phyloP scores from a whole-genome alignment of 1,140 invertebrate species.

The Acyrthosiphon pisum region DNA sequence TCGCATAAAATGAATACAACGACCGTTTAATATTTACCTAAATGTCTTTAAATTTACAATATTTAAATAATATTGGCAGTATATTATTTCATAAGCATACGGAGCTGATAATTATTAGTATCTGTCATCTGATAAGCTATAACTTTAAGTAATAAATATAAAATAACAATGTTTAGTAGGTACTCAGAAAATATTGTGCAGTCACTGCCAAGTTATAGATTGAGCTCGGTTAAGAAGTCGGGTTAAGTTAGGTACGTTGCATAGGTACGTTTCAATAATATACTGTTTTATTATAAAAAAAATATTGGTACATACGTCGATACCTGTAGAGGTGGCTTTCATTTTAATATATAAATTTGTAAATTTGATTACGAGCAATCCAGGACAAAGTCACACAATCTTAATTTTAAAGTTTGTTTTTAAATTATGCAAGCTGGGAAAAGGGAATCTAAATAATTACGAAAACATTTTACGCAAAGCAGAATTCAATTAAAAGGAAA shows the following conservation, averaged over 20 bases:
- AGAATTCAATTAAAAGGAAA: neutral
- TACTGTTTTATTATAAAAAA: neutral
- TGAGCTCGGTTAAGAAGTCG: neutral
- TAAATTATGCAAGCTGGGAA: neutral
- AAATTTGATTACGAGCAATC: neutral
- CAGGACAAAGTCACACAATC: neutral
- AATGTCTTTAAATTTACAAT: neutral
- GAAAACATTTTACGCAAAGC: neutral
- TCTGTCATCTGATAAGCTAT: neutral
- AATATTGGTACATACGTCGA: neutral
- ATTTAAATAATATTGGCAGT: neutral
- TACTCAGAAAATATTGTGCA: neutral
- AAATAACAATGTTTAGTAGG: neutral
- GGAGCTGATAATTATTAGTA: neutral
- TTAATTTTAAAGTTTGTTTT: neutral
- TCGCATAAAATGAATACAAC: too few relatives aligned
- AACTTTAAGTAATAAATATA: too few relatives aligned
- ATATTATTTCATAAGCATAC: neutral
- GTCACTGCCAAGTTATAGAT: neutral
- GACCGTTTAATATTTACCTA: too few relatives aligned
- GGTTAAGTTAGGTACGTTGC: too few relatives aligned
- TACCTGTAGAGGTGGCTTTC: neutral
- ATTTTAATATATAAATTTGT: neutral
- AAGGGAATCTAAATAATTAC: neutral
- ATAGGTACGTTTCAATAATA: neutral